Percentiles rank a stretch among this genome's conserved stretches.
These are phyloP conservation scores for Eclectus roratus DNA, from an alignment of 2,113 vertebrate genomes.

Conservation along the genomic window DNA sequence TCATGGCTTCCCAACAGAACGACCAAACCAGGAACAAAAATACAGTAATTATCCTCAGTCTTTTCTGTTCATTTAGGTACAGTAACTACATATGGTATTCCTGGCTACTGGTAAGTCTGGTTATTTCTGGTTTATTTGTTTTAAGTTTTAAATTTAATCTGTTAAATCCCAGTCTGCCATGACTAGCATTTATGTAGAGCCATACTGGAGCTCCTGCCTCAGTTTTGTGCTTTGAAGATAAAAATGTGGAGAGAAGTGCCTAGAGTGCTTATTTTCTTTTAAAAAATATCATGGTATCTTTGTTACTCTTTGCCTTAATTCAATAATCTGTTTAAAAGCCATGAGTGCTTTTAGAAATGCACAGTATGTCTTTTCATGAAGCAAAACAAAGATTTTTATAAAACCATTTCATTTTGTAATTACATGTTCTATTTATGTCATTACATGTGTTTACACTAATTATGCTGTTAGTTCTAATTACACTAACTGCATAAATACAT, in stretches of 20 bases:
- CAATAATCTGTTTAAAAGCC: not conserved
- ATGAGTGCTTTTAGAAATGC: not conserved
- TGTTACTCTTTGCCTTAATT: not conserved
- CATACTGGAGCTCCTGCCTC: not conserved
- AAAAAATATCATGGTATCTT: not conserved
- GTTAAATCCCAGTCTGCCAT: not conserved
- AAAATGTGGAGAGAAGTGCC: not conserved
- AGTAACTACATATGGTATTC: not conserved
- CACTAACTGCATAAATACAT: conserved; percentile 73
- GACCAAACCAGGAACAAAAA: not conserved
- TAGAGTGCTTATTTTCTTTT: not conserved
- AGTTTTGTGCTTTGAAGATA: not conserved
- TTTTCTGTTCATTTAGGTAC: not conserved
- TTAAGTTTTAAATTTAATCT: not conserved
- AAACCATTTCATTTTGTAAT: conserved; percentile 40
- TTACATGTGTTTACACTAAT: conserved; percentile 69
- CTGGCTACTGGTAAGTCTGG: not conserved
- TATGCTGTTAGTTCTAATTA: conserved; percentile 69
- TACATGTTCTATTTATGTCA: conserved; percentile 62
- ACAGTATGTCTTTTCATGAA: not conserved
- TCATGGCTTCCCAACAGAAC: not conserved
- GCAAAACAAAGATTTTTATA: conserved; percentile 25
- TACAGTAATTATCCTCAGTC: not conserved
- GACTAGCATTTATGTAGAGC: not conserved
- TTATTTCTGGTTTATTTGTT: not conserved